Base-by-base conservation (phyloP, 2,797 vertebrate species). In the Artibeus lituratus region DNA sequence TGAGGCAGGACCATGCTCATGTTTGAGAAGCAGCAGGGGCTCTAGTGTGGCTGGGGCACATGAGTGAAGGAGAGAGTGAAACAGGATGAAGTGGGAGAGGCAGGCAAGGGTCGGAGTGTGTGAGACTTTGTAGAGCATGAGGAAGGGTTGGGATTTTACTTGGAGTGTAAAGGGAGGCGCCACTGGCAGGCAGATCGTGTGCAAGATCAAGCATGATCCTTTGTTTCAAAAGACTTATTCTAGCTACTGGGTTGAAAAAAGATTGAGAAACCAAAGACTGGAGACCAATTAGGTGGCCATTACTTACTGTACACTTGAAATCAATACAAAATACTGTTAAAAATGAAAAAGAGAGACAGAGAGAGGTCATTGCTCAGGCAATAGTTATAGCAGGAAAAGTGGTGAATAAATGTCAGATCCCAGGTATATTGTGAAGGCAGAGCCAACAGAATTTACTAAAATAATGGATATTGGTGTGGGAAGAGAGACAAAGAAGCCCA, bases 361-460 rank as follows among this genome's bases (percentile, higher is more conserved):
- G 47, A 49, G 47, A 78, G n/a, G 21, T 53, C n/a, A 53, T 53
- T 35, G 49, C 76, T 53, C 53, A 26, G 67, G 49, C 14, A 72
- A 74, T 29, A 51, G 18, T 47, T 90, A n/a, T 85, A 70, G 69
- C 10, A 47, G 62, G 49, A 65, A 86, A 92, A 92, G 19, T 51
- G 11, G n/a, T 47, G 53, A 82, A 32, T 49, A 80, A 70, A 88
- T 21, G 18, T 93, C 78, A 86, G 78, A 42, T 59, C 84, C 69
- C 67, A 74, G 90, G 35, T 90, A 15, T 73, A 87, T 74, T 96
- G 69, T 94, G 57, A 93, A 91, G 76, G 18, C 51, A 93, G 29
- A 92, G 15, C 62, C 53, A 88, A 21, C 14, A 76, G 51, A 67
- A 85, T 78, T 91, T 73, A 26, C 72, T 87, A 42, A 81, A 59